Conservation (phyloP, 2,888 invertebrate species). For the Galerucella nymphaeae region DNA sequence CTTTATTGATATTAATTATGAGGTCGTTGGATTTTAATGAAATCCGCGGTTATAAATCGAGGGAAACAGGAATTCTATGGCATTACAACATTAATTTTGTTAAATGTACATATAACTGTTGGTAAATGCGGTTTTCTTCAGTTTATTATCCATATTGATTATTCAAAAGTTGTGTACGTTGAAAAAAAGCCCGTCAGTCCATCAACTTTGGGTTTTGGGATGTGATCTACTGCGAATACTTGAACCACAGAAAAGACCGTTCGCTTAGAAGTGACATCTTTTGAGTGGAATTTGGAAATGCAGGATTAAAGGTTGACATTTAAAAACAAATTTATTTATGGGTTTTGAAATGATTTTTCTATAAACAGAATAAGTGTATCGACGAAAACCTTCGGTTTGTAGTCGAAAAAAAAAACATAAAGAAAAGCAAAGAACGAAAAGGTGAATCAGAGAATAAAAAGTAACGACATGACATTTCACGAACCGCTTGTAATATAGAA, state of each 20-base stretch:
- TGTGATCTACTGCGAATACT: no score
- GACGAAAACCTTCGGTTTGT: slow-evolving; percentile 18
- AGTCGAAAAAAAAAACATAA: slow-evolving; percentile 12
- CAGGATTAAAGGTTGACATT: no score
- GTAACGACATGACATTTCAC: slow-evolving; percentile 61
- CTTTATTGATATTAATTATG: slow-evolving; percentile 7
- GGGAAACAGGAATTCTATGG: slow-evolving; percentile 1
- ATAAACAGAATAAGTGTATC: no score
- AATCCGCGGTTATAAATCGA: slow-evolving; percentile 1
- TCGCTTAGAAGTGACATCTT: no score
- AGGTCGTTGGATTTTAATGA: slow-evolving; percentile 5
- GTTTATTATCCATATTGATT: neutral
- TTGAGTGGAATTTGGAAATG: no score
- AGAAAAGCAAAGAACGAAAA: slow-evolving; percentile 35
- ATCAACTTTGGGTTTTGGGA: no score
- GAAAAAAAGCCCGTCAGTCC: neutral
- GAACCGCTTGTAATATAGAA: slow-evolving; percentile 61
- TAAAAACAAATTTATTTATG: neutral
- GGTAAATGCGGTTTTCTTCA: slow-evolving; percentile 13
- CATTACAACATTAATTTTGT: slow-evolving; percentile 2
- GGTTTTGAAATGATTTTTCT: slow-evolving; percentile 17
- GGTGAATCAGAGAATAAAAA: slow-evolving; percentile 49
- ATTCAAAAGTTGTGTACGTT: neutral
- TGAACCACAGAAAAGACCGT: no score
- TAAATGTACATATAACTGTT: neutral